Percentiles rank a stretch among this genome's conserved stretches.
phyloP scores from a whole-genome alignment of 1,140 invertebrate genomes.

The Sipha flava region DNA sequence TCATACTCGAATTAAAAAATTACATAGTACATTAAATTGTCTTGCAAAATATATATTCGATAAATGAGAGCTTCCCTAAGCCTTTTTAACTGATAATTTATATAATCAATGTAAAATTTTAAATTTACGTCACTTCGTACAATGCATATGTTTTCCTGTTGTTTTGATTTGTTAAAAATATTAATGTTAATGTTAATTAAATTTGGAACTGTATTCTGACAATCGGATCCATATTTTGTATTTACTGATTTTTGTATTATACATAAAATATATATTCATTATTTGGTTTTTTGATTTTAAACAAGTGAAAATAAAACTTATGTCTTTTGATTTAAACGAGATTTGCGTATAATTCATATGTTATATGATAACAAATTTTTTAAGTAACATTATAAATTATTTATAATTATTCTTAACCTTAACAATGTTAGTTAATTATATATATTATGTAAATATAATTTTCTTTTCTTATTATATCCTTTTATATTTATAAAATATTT shows the following conservation, averaged over 20 bases:
- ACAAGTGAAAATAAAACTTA: background rate
- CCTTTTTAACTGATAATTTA: no score
- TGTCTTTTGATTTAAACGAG: background rate
- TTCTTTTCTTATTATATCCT: no score
- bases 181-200: background rate
- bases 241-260: background rate
- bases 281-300: background rate
- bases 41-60: background rate
- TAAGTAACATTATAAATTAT: no score
- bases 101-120: no score
- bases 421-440: no score
- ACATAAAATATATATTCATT: background rate
- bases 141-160: background rate
- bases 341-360: no score
- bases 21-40: background rate
- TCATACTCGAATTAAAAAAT: background rate
- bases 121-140: no score
- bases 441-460: no score
- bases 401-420: no score
- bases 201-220: background rate
- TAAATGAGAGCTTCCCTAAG: background rate
- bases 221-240: background rate
- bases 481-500: no score
- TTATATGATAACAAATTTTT: no score
- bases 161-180: background rate